These are phyloP conservation scores for Oreochromis tanganicae DNA, from an alignment of 2,113 vertebrate genomes.

Conservation along the genomic window DNA sequence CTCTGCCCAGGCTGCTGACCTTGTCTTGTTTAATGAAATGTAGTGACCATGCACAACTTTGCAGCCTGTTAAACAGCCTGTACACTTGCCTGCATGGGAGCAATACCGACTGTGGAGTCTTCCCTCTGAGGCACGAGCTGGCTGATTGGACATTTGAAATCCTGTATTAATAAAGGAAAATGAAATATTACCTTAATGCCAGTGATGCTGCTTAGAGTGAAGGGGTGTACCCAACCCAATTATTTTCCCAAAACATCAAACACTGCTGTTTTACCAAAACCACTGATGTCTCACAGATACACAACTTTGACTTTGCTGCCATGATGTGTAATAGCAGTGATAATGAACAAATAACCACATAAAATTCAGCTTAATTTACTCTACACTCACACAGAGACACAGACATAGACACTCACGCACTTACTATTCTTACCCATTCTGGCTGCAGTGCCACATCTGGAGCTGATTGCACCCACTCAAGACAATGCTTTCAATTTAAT, in stretches of 20 bases:
- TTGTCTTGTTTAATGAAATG: slow-evolving; percentile 66
- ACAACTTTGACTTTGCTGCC: background rate
- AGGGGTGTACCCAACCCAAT: background rate
- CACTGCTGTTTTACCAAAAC: accelerated
- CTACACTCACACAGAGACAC: background rate
- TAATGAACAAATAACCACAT: background rate
- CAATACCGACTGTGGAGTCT: background rate
- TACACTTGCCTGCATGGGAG: background rate
- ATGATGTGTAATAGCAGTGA: slow-evolving; percentile 6
- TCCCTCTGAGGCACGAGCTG: background rate
- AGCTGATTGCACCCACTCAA: background rate
- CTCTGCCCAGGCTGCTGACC: slow-evolving; percentile 38
- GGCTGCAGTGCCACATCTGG: background rate
- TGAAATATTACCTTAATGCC: background rate
- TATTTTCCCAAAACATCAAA: background rate
- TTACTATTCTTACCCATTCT: background rate
- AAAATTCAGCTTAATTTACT: background rate
- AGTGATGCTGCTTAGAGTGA: background rate
- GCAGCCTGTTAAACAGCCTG: slow-evolving; percentile 40
- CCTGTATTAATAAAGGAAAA: background rate
- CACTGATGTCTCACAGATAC: background rate
- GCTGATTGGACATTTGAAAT: slow-evolving; percentile 16
- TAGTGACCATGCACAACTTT: slow-evolving; percentile 39
- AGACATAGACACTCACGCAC: accelerated
- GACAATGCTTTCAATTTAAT: background rate